Evolutionary conservation across 2,797 vertebrate species (phyloP).

Genomic region (Falco concolor): DNA sequence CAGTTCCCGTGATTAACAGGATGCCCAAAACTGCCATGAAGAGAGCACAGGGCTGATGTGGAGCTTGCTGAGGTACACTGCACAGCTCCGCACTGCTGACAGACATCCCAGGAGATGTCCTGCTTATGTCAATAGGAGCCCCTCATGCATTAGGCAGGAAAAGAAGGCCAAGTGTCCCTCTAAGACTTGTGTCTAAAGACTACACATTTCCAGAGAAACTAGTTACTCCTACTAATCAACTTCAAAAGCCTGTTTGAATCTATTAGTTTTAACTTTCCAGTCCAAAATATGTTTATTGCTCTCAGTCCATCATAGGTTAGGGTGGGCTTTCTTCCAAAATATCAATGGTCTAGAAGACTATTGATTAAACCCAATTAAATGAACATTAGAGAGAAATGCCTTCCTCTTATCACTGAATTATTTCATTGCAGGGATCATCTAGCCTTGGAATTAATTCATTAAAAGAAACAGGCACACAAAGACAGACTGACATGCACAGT

Average conservation of each 20-base stretch:
- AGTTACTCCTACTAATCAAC: background rate
- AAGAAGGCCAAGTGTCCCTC: background rate
- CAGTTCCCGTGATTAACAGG: background rate
- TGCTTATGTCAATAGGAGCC: background rate
- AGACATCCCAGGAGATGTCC: background rate
- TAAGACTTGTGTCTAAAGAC: background rate
- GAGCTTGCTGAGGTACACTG: background rate
- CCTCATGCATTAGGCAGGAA: background rate
- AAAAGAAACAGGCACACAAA: background rate
- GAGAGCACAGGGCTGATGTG: accelerated
- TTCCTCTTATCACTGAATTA: background rate
- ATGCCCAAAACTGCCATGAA: background rate
- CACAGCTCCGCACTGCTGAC: background rate
- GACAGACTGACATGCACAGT: background rate
- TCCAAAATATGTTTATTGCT: background rate
- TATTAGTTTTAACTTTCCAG: background rate
- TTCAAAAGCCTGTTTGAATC: background rate
- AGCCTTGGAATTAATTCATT: background rate
- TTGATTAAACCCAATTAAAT: background rate
- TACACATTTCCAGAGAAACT: background rate
- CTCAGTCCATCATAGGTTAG: background rate
- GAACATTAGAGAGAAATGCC: background rate
- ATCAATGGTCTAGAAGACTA: background rate
- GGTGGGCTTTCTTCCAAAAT: background rate
- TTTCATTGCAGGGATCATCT: background rate